Conservation (phyloP, 2,113 vertebrate genomes). For the Hirundichthys speculiger region DNA sequence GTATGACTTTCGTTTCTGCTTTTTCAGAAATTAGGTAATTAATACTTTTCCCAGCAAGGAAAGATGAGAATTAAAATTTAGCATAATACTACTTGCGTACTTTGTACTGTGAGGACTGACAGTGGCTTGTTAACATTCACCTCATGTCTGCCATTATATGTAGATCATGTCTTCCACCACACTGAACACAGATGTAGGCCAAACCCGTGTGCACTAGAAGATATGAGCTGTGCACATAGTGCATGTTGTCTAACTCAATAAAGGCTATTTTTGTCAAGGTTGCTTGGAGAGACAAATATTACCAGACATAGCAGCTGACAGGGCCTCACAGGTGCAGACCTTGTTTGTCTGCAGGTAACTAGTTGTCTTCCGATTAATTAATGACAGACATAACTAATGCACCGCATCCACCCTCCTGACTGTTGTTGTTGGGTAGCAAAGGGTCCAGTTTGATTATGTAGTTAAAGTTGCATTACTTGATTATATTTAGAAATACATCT, state of each 20-base stretch:
- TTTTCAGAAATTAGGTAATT: background rate
- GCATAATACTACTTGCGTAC: too few species aligned
- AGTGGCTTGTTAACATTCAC: constrained; percentile 23
- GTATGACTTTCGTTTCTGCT: background rate
- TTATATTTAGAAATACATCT: too few species aligned
- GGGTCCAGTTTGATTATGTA: too few species aligned
- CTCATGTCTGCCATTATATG: constrained; percentile 10
- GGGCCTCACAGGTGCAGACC: constrained; percentile 14
- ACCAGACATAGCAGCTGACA: constrained; percentile 36
- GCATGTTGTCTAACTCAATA: constrained; percentile 22
- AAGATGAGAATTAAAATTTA: too few species aligned
- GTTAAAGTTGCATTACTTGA: too few species aligned
- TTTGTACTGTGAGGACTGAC: background rate
- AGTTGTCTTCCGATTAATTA: constrained; percentile 23
- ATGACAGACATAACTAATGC: constrained; percentile 1
- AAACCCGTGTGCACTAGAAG: background rate
- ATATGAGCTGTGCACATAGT: constrained; percentile 1
- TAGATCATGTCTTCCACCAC: background rate
- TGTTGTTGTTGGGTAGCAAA: too few species aligned
- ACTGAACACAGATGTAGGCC: background rate
- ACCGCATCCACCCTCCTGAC: background rate
- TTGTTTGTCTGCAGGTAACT: constrained; percentile 46
- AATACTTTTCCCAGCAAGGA: too few species aligned
- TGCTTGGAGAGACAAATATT: constrained; percentile 23
- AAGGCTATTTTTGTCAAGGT: constrained; percentile 64